These are phyloP conservation scores for Drosophila pegasa DNA, from an alignment of 2,888 invertebrate species.

Conservation along the genomic window DNA sequence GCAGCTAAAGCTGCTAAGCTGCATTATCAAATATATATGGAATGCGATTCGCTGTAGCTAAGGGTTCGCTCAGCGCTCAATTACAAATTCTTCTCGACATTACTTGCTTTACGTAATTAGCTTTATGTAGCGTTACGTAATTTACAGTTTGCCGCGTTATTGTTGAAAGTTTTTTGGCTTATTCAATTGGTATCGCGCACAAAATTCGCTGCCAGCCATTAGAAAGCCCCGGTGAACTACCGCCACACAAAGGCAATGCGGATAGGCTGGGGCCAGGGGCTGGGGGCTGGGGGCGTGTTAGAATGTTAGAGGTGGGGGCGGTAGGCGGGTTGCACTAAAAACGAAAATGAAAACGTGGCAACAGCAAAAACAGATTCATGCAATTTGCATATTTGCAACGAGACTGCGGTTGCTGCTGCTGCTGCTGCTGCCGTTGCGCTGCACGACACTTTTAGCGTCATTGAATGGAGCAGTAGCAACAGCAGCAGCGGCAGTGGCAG, in stretches of 20 bases:
- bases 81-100: constrained; percentile 1
- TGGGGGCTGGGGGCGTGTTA: background rate
- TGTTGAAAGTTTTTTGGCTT: constrained; percentile 24
- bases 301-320: background rate
- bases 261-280: background rate
- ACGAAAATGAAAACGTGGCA: constrained; percentile 44
- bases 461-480: constrained; percentile 41
- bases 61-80: background rate
- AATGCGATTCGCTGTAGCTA: background rate
- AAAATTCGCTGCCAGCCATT: constrained; percentile 38
- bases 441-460: constrained; percentile 53
- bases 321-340: constrained; percentile 14
- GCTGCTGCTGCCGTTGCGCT: constrained; percentile 32
- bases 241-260: constrained; percentile 1
- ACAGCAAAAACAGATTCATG: constrained; percentile 67
- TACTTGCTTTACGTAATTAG: constrained; percentile 19
- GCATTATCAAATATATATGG: background rate
- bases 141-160: constrained; percentile 19
- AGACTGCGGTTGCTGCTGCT: constrained; percentile 31
- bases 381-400: constrained; percentile 76
- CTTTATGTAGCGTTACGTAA: constrained; percentile 22
- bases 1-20: background rate
- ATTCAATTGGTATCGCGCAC: constrained; percentile 51
- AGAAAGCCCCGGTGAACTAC: constrained; percentile 12
- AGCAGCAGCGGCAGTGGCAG: background rate